Evolutionary conservation across 2,113 vertebrate genomes (phyloP).

Genomic region (Petromus typicus): DNA sequence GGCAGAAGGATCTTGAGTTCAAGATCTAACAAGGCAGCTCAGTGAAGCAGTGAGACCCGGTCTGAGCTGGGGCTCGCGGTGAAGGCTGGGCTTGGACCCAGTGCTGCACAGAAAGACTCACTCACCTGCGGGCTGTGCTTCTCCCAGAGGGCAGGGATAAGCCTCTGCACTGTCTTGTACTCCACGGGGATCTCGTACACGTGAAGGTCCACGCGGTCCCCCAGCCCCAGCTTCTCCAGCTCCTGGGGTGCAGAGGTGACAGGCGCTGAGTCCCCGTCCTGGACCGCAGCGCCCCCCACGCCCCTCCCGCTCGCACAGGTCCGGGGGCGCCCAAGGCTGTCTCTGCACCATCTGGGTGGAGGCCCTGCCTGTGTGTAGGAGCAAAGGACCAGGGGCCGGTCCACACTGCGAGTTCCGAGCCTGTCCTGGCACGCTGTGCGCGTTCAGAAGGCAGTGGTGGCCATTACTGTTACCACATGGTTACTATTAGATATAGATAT

Average conservation of each 20-base stretch:
- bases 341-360: background rate
- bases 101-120: background rate
- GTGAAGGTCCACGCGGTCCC: constrained; percentile 90
- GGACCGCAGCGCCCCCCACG: background rate
- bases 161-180: constrained; percentile 92
- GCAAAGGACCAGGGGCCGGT: background rate
- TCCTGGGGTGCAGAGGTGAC: constrained; percentile 86
- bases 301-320: background rate
- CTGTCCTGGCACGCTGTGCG: background rate
- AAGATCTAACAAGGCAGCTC: background rate
- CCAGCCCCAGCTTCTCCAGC: constrained; percentile 92
- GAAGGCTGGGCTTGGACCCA: background rate
- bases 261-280: fast-evolving
- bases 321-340: fast-evolving
- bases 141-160: constrained; percentile 95
- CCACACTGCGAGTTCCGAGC: background rate
- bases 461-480: background rate
- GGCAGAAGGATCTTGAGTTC: background rate
- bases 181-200: constrained; percentile 96
- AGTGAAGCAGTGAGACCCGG: background rate
- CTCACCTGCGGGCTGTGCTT: constrained; percentile 94
- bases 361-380: background rate
- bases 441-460: fast-evolving
- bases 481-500: no score
- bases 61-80: no score